A percentile compares a stretch with the other conserved stretches of the same genome.
Evolutionary conservation across 2,888 invertebrate genomes (phyloP).

Genomic region (Sinopyrophorus schimmeli): DNA sequence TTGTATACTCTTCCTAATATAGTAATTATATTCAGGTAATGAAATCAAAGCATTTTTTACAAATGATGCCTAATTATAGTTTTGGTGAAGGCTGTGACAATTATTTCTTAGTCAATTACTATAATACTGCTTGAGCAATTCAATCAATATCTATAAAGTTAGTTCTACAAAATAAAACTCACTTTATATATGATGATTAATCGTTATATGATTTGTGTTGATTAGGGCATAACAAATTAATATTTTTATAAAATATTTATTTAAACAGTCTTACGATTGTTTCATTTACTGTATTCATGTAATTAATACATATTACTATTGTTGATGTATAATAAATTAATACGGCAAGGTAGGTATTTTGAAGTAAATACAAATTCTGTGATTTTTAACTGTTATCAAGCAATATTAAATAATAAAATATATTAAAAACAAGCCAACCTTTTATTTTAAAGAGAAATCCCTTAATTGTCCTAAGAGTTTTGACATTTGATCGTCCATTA

Average conservation of each 20-base stretch:
- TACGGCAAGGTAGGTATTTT: slow-evolving; percentile 9
- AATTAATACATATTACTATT: slow-evolving; percentile 2
- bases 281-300: neutral
- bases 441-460: slow-evolving; percentile 47
- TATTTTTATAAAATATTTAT: slow-evolving; percentile 12
- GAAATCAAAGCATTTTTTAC: slow-evolving; percentile 3
- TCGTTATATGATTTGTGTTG: neutral
- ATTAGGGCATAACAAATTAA: neutral
- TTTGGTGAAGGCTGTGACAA: slow-evolving; percentile 17
- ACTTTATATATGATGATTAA: neutral
- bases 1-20: too few relatives aligned
- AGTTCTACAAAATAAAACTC: neutral
- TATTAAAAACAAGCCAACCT: too few relatives aligned
- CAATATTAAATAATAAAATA: slow-evolving; percentile 12
- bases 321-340: slow-evolving; percentile 6
- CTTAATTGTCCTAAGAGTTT: slow-evolving; percentile 48
- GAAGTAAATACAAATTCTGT: slow-evolving; percentile 11
- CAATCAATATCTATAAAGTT: neutral
- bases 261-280: neutral
- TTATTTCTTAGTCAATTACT: slow-evolving; percentile 18
- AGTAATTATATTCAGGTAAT: too few relatives aligned
- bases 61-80: neutral
- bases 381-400: slow-evolving; percentile 14
- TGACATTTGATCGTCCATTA: slow-evolving; percentile 50
- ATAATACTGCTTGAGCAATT: neutral